phyloP scores from a whole-genome alignment of 1,140 invertebrate genomes.

The Pseudobourletiella spinata region DNA sequence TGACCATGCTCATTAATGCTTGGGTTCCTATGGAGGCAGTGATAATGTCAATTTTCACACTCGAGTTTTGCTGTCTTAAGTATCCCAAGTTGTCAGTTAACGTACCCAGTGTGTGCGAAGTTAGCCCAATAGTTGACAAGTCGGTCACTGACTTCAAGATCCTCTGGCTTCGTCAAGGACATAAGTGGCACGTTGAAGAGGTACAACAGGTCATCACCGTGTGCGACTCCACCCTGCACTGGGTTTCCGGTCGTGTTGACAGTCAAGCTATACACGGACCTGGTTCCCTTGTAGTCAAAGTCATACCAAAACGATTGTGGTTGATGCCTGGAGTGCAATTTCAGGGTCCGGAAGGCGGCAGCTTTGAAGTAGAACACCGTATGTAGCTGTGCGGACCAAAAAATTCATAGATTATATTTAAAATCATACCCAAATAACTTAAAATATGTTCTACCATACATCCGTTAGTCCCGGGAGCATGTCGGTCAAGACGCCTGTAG shows the following conservation, averaged over 20 bases:
- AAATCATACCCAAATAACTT: neutral
- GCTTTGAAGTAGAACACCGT: conserved; percentile 34
- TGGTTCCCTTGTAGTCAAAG: conserved; percentile 25
- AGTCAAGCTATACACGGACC: neutral
- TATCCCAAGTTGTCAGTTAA: no score
- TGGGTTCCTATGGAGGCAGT: no score
- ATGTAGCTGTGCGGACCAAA: conserved; percentile 14
- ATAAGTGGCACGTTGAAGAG: conserved; percentile 21
- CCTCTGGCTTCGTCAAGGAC: conserved; percentile 11
- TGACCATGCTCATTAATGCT: no score
- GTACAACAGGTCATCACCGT: conserved; percentile 35
- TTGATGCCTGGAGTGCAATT: conserved; percentile 20
- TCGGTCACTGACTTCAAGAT: conserved; percentile 15
- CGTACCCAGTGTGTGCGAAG: conserved; percentile 33
- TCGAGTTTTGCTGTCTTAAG: no score
- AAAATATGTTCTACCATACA: conserved; percentile 8
- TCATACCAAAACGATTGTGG: conserved; percentile 23
- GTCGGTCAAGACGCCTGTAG: conserved; percentile 7
- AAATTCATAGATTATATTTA: no score
- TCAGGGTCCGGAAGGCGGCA: conserved; percentile 15
- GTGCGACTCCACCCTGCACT: conserved; percentile 23
- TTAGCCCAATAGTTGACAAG: conserved; percentile 32
- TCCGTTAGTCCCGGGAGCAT: conserved; percentile 32
- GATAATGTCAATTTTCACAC: no score
- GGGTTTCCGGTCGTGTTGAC: neutral